A percentile compares a stretch with the other conserved stretches of the same genome.
Evolutionary conservation across 2,888 invertebrate species (phyloP).

Genomic region (Steromphala cineraria): DNA sequence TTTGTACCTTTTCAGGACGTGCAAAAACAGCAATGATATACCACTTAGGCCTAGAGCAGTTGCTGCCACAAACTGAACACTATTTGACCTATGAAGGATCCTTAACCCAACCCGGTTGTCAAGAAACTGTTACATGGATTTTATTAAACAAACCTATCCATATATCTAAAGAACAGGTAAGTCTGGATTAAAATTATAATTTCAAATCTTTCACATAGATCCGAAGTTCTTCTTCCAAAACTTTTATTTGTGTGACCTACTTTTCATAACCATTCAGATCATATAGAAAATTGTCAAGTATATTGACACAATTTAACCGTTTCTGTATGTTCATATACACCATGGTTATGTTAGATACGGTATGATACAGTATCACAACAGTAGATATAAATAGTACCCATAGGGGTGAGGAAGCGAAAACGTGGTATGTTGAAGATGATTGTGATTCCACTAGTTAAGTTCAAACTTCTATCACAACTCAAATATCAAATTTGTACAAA

Average conservation of each 20-base stretch:
- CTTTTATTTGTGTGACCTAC: neutral
- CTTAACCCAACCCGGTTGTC: slow-evolving; percentile 96
- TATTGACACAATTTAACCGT: too few relatives aligned
- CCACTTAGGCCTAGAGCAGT: slow-evolving; percentile 31
- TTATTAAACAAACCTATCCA: slow-evolving; percentile 98
- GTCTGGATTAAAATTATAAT: slow-evolving; percentile 44
- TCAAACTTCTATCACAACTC: too few relatives aligned
- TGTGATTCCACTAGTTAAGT: too few relatives aligned
- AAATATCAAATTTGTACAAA: too few relatives aligned
- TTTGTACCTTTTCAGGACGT: neutral
- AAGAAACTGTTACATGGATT: slow-evolving; percentile 99
- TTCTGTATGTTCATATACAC: too few relatives aligned
- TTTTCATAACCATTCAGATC: too few relatives aligned
- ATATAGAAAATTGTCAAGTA: too few relatives aligned
- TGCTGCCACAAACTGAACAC: slow-evolving; percentile 91
- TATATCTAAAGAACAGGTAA: slow-evolving; percentile 95
- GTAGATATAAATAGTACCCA: too few relatives aligned
- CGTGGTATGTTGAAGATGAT: too few relatives aligned
- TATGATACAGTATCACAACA: too few relatives aligned
- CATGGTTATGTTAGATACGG: too few relatives aligned
- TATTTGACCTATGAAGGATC: slow-evolving; percentile 99
- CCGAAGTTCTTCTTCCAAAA: neutral
- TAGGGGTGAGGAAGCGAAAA: too few relatives aligned
- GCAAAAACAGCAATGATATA: slow-evolving; percentile 27
- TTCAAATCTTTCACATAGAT: neutral